Evolutionary conservation across 2,888 invertebrate genomes (phyloP).

Genomic region (Luperina nickerlii): DNA sequence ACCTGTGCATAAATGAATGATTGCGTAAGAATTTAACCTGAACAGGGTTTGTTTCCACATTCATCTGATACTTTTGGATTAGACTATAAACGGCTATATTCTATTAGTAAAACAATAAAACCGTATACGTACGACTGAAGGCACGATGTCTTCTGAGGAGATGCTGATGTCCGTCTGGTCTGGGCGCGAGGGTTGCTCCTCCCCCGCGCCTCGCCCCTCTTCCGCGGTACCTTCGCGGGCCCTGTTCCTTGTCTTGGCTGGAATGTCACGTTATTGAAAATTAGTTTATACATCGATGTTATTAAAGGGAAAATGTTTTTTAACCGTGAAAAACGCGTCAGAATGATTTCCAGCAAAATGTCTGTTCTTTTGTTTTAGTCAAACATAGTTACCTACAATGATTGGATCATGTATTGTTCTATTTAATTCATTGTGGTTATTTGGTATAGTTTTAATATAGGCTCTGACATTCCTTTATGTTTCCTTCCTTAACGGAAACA

Average conservation of each 20-base stretch:
- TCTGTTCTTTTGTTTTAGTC: slow-evolving; percentile 30
- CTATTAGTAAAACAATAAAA: slow-evolving; percentile 7
- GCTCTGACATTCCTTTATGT: background rate
- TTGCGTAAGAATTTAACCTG: background rate
- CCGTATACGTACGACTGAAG: slow-evolving; percentile 78
- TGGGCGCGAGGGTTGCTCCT: slow-evolving; percentile 82
- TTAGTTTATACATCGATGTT: slow-evolving; percentile 40
- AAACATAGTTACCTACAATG: slow-evolving; percentile 1
- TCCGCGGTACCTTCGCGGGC: slow-evolving; percentile 76
- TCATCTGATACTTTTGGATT: background rate
- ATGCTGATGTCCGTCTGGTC: slow-evolving; percentile 85
- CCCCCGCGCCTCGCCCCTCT: slow-evolving; percentile 79
- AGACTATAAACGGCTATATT: background rate
- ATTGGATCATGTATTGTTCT: slow-evolving; percentile 16
- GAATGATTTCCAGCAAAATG: slow-evolving; percentile 14
- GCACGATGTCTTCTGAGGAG: slow-evolving; percentile 82
- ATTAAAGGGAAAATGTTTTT: background rate
- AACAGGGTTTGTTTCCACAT: background rate
- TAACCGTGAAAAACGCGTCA: background rate
- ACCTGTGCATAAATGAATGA: background rate
- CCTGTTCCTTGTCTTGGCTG: slow-evolving; percentile 81
- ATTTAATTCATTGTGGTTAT: slow-evolving; percentile 3
- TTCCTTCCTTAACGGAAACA: background rate
- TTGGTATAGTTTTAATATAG: background rate
- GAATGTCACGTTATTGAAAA: slow-evolving; percentile 61